These are phyloP conservation scores for Bombus sylvicola DNA, from an alignment of 1,140 invertebrate genomes.

Conservation along the genomic window DNA sequence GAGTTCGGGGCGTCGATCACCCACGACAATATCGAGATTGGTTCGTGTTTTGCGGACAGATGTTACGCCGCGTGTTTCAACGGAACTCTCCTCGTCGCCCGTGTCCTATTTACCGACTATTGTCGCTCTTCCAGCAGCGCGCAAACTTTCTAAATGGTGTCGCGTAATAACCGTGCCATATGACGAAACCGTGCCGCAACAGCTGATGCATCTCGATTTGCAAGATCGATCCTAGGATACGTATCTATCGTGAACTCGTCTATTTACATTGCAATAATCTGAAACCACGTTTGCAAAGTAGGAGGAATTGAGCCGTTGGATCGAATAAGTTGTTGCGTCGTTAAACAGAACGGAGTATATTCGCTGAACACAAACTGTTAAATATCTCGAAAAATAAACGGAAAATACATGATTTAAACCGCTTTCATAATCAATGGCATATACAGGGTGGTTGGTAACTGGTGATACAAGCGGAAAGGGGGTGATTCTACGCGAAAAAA, in stretches of 20 bases:
- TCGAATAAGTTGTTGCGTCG: too few relatives aligned
- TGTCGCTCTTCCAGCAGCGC: conserved; percentile 30
- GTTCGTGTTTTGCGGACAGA: conserved; percentile 38
- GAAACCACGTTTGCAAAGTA: too few relatives aligned
- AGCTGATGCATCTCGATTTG: conserved; percentile 43
- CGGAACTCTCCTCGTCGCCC: neutral
- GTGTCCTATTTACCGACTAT: conserved; percentile 44
- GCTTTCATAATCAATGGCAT: too few relatives aligned
- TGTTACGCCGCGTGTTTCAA: conserved; percentile 10
- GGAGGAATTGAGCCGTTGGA: neutral
- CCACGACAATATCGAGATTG: conserved; percentile 40
- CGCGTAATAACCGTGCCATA: conserved; percentile 44
- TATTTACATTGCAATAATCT: too few relatives aligned
- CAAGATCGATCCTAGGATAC: neutral
- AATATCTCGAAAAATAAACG: too few relatives aligned
- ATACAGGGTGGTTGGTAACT: too few relatives aligned
- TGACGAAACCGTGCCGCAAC: conserved; percentile 35
- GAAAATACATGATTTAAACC: too few relatives aligned
- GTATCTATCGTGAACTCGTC: neutral
- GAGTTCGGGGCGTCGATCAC: conserved; percentile 13
- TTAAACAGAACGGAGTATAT: too few relatives aligned
- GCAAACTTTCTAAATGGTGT: conserved; percentile 39
- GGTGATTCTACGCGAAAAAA: too few relatives aligned
- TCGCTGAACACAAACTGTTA: too few relatives aligned
- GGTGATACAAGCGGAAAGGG: too few relatives aligned